These are phyloP conservation scores for Lophotis ruficrista DNA, from an alignment of 2,113 vertebrate species.

Conservation along the genomic window DNA sequence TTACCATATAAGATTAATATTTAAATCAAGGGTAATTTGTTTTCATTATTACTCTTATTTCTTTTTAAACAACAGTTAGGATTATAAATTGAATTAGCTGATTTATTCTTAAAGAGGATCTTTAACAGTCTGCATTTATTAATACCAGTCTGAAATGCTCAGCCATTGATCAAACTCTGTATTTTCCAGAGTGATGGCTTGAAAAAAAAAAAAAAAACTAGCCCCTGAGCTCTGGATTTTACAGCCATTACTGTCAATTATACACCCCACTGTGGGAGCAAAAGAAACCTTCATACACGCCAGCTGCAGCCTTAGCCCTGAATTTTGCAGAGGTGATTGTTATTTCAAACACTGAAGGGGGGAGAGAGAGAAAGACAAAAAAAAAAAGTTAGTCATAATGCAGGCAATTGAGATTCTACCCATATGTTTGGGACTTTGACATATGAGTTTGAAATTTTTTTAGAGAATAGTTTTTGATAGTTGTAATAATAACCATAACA, in stretches of 20 bases:
- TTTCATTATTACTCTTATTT: not conserved
- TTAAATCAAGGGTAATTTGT: conserved; percentile 6
- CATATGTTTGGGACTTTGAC: not conserved
- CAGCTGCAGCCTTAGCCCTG: not conserved
- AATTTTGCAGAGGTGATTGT: not conserved
- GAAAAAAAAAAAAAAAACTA: not conserved
- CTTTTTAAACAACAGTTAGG: conserved; percentile 23
- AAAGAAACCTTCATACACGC: not conserved
- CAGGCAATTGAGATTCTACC: not conserved
- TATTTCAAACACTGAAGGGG: not conserved
- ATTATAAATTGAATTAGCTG: not conserved
- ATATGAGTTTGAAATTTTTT: not conserved
- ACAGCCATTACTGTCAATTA: conserved; percentile 53
- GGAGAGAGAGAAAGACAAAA: not conserved
- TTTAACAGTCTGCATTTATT: not conserved
- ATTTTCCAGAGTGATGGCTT: not conserved
- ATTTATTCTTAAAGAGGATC: not conserved
- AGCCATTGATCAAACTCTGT: conserved; percentile 11
- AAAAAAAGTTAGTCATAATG: too few species aligned
- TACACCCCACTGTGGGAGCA: not conserved
- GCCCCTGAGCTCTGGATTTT: conserved; percentile 12
- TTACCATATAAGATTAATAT: conserved; percentile 10
- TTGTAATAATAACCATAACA: not conserved
- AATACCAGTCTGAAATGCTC: not conserved
- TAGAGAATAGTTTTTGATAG: not conserved